Base-by-base conservation (phyloP, 2,113 vertebrate genomes). In the Trachemys scripta region DNA sequence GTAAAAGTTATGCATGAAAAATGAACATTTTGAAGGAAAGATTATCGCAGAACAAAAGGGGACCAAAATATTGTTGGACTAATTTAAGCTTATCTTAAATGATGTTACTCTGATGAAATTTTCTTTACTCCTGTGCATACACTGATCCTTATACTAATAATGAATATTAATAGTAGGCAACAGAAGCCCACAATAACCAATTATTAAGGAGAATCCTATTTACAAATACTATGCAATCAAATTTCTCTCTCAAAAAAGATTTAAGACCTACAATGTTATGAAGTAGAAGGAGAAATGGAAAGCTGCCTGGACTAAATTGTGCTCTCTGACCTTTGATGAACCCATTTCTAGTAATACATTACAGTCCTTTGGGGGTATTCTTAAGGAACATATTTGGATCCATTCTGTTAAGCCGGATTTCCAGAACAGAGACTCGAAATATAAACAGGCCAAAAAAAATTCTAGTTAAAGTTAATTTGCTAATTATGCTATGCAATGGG, bases 251-350 rank as follows among this genome's bases (percentile, higher is more conserved):
- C 54, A 78, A 88, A 72, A 95, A 97, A 87, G 88, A 82, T 87
- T 92, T 89, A 31, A 94, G 90, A 87, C 57, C 69, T 95, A 5
- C n/a, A 72, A 10, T 12, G 80, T 84, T 79, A 83, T 84, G 81
- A 65, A 93, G 42, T 42, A 96, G 20, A 31, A 85, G 69, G 49
- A 95, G 92, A 90, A 96, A 93, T 82, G 81, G 87, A 92, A 97
- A 75, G 65, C 45, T 88, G 94, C 80, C 65, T 90, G 87, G 92
- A 94, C 81, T 94, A 84, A 96, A 95, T 51, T 87, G 91, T 90
- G 96, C 56, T 89, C 84, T 93, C 91, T 93, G 84, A 96, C 96
- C 95, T 93, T 87, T 81, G 83, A 89, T 87, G 78, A 97, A 93
- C 95, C 90, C 88, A 90, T 90, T 96, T 83, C 72, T 84, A 95